A percentile compares a stretch with the other conserved stretches of the same genome.
Evolutionary conservation across 2,113 vertebrate species (phyloP).

Genomic region (Sprattus sprattus): DNA sequence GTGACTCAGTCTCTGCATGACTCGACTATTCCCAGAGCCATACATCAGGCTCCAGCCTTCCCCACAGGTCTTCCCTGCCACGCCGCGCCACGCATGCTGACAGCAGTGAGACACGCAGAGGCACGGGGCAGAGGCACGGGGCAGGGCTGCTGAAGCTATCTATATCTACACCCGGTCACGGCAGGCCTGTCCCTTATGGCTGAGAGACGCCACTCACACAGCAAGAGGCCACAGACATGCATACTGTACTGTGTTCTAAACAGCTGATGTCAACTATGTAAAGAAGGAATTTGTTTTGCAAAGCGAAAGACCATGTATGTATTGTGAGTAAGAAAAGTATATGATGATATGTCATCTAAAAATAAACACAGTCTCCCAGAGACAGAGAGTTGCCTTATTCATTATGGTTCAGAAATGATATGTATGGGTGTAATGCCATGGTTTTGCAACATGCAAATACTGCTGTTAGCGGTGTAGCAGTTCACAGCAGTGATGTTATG

Average conservation of each 20-base stretch:
- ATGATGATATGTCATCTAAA: neutral
- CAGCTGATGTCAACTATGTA: neutral
- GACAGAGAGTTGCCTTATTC: neutral
- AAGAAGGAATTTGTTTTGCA: neutral
- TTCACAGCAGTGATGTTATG: neutral
- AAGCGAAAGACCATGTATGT: neutral
- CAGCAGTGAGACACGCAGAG: neutral
- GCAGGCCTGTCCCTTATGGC: neutral
- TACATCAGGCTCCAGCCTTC: neutral
- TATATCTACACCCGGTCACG: neutral
- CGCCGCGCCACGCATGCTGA: neutral
- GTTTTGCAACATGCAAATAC: neutral
- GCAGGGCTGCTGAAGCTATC: neutral
- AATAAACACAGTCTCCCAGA: neutral
- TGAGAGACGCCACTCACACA: neutral
- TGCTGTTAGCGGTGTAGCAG: neutral
- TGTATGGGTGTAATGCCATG: neutral
- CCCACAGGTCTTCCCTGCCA: neutral
- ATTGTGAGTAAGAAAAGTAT: neutral
- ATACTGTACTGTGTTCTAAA: neutral
- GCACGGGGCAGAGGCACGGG: neutral
- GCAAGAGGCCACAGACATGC: neutral
- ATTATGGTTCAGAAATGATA: neutral
- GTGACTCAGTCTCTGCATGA: neutral
- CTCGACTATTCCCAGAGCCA: constrained; percentile 4